These are phyloP conservation scores for Oncorhynchus gorbuscha DNA, from an alignment of 2,113 vertebrate species.

Conservation along the genomic window DNA sequence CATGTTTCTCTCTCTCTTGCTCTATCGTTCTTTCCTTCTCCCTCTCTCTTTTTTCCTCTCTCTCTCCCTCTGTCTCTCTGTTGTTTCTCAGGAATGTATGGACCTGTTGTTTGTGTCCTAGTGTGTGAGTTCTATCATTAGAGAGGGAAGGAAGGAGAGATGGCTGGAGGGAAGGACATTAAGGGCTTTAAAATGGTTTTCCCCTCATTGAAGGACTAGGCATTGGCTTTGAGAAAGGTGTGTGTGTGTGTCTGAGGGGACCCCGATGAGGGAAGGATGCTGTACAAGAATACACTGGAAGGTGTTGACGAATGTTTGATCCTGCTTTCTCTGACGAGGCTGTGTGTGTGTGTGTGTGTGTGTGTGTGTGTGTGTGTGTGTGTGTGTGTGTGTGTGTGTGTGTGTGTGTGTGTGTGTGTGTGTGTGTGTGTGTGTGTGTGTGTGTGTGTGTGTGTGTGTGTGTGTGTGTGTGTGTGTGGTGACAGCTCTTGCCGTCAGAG, in stretches of 20 bases:
- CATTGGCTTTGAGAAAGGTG: constrained; percentile 9
- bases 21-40: too few relatives aligned
- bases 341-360: constrained; percentile 30
- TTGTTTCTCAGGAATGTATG: too few relatives aligned
- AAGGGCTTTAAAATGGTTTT: constrained; percentile 16
- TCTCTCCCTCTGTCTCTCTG: too few relatives aligned
- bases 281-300: constrained; percentile 39
- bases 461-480: constrained; percentile 4
- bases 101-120: not conserved
- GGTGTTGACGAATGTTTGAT: constrained; percentile 50
- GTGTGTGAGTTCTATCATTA: not conserved
- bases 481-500: constrained; percentile 28
- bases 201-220: constrained; percentile 37
- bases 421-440: constrained; percentile 30
- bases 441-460: constrained; percentile 7
- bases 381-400: constrained; percentile 2
- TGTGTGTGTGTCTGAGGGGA: constrained; percentile 23
- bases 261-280: constrained; percentile 33
- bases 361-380: constrained; percentile 2
- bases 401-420: constrained; percentile 26
- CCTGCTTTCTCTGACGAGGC: not conserved
- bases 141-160: not conserved
- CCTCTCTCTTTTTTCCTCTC: too few relatives aligned
- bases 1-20: too few relatives aligned
- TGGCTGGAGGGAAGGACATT: not conserved